Percentiles rank a stretch among this genome's conserved stretches.
phyloP scores from a whole-genome alignment of 1,140 invertebrate genomes.

The Holcopasites calliopsidis region DNA sequence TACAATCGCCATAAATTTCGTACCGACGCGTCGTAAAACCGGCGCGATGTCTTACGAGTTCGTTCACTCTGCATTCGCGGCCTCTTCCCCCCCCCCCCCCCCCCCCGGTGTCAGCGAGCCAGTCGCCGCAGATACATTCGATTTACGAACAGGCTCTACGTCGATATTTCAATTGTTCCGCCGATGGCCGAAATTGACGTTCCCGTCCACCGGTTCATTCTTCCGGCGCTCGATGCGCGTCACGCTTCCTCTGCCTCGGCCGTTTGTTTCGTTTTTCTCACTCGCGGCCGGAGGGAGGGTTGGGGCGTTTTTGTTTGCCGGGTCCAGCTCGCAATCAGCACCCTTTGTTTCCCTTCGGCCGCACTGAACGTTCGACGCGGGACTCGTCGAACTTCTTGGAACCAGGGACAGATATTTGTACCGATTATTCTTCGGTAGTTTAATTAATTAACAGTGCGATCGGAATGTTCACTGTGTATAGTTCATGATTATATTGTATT shows the following conservation, averaged over 20 bases:
- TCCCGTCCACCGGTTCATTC: conserved; percentile 30
- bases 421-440: too few species aligned
- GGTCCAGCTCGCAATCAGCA: conserved; percentile 22
- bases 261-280: conserved; percentile 20
- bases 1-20: background rate
- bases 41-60: conserved; percentile 21
- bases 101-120: conserved; percentile 16
- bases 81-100: too few species aligned
- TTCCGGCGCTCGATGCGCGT: conserved; percentile 8
- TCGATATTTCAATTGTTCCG: conserved; percentile 45
- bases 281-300: background rate
- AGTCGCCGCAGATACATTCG: conserved; percentile 19
- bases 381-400: too few species aligned
- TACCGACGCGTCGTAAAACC: background rate
- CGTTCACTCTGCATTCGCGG: conserved; percentile 23
- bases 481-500: too few species aligned
- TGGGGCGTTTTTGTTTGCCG: background rate
- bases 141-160: conserved; percentile 22
- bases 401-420: too few species aligned
- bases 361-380: conserved; percentile 6
- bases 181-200: conserved; percentile 8
- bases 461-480: too few species aligned
- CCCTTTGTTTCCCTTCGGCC: conserved; percentile 36
- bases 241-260: background rate
- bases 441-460: too few species aligned